phyloP scores from a whole-genome alignment of 1,140 invertebrate genomes.

The Eupristina koningsbergeri region DNA sequence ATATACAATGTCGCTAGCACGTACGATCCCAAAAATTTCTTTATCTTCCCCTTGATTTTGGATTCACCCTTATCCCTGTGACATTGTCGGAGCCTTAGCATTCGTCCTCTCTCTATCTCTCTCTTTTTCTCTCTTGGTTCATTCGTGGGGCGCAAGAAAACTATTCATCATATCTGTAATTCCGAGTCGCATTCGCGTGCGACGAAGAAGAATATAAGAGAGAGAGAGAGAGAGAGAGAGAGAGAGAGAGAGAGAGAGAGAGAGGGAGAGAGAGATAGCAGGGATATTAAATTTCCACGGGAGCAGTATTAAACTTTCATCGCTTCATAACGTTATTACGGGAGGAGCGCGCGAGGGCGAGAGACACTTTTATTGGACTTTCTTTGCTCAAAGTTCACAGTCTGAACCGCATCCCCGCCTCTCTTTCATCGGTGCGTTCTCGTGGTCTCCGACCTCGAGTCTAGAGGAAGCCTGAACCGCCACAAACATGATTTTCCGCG shows the following conservation, averaged over 20 bases:
- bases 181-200: constrained; percentile 47
- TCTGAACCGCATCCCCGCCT: neutral
- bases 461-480: no score
- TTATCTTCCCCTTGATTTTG: constrained; percentile 49
- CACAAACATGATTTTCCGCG: no score
- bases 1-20: constrained; percentile 3
- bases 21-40: constrained; percentile 38
- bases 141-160: constrained; percentile 29
- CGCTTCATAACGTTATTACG: constrained; percentile 60
- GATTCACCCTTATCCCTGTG: constrained; percentile 46
- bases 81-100: neutral
- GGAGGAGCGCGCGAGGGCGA: constrained; percentile 1
- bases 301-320: constrained; percentile 62
- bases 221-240: constrained; percentile 1
- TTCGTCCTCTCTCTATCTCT: no score
- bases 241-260: constrained; percentile 39
- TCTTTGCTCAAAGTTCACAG: constrained; percentile 41
- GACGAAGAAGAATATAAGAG: constrained; percentile 46
- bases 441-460: constrained; percentile 1
- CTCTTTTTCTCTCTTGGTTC: neutral
- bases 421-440: constrained; percentile 24
- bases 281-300: constrained; percentile 61
- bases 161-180: constrained; percentile 58
- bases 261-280: constrained; percentile 24
- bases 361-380: constrained; percentile 54